Conservation (phyloP, 2,888 invertebrate genomes). For the Camptogramma bilineatum region DNA sequence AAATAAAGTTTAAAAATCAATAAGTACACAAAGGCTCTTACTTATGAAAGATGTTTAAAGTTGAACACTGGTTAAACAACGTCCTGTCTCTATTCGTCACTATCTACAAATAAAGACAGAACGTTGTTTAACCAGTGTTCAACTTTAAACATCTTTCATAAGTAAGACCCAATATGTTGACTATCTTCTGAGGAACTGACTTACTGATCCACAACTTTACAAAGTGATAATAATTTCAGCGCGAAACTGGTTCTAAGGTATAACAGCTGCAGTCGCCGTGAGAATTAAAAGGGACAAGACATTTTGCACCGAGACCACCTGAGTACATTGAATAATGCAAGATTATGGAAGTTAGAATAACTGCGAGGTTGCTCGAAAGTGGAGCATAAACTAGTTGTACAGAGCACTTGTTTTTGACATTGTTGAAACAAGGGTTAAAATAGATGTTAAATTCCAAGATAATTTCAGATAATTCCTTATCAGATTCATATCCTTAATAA, state of each 20-base stretch:
- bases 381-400: slow-evolving; percentile 29
- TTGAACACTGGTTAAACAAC: too few relatives aligned
- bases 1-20: too few relatives aligned
- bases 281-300: slow-evolving; percentile 70
- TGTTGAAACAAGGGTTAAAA: too few relatives aligned
- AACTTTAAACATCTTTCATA: too few relatives aligned
- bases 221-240: slow-evolving; percentile 49
- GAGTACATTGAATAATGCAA: slow-evolving; percentile 61
- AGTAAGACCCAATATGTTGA: neutral
- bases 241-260: slow-evolving; percentile 45
- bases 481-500: too few relatives aligned
- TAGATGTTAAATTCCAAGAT: too few relatives aligned
- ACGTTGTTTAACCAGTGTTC: too few relatives aligned
- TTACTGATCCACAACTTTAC: slow-evolving; percentile 9
- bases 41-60: too few relatives aligned
- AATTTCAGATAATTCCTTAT: too few relatives aligned
- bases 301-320: slow-evolving; percentile 75
- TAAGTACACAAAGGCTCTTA: too few relatives aligned
- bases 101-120: too few relatives aligned
- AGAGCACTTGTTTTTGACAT: slow-evolving; percentile 5
- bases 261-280: slow-evolving; percentile 58
- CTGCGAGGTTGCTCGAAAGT: slow-evolving; percentile 32
- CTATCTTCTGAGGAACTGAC: slow-evolving; percentile 1
- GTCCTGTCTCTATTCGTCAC: too few relatives aligned
- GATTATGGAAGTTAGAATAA: slow-evolving; percentile 45